Conservation (phyloP, 2,797 vertebrate species). For the Moxostoma hubbsi region DNA sequence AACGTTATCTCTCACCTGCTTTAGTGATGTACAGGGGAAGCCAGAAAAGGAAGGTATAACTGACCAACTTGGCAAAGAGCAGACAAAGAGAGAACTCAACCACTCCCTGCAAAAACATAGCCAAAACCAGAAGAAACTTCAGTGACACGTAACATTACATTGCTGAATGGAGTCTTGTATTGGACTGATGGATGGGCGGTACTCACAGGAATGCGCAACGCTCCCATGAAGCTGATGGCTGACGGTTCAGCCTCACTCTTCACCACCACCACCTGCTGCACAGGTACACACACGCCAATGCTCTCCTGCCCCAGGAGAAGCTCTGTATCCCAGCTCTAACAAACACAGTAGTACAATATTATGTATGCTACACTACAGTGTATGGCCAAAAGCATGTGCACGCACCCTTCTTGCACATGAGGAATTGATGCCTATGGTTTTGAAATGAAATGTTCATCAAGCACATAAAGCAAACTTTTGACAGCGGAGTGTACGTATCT, state of each 20-base stretch:
- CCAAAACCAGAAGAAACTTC: background rate
- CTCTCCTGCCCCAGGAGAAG: slow-evolving; percentile 70
- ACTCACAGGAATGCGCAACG: slow-evolving; percentile 87
- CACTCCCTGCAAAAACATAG: slow-evolving; percentile 79
- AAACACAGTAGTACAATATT: slow-evolving; percentile 17
- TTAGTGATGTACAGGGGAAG: slow-evolving; percentile 92
- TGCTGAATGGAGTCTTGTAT: background rate
- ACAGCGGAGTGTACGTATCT: background rate
- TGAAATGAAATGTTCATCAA: no score
- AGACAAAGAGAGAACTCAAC: slow-evolving; percentile 91
- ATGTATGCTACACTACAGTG: no score
- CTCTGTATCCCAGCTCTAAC: slow-evolving; percentile 76
- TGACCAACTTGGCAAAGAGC: slow-evolving; percentile 93
- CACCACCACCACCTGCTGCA: slow-evolving; percentile 75
- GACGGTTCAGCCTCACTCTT: slow-evolving; percentile 74
- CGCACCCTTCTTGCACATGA: no score
- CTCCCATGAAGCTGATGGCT: slow-evolving; percentile 92
- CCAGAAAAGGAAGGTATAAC: slow-evolving; percentile 96
- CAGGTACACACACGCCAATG: slow-evolving; percentile 59
- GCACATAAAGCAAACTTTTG: no score
- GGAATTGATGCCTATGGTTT: no score
- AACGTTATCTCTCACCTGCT: slow-evolving; percentile 74
- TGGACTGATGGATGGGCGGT: background rate
- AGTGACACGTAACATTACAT: slow-evolving; percentile 8
- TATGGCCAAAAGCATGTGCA: no score